Evolutionary conservation across 2,888 invertebrate species (phyloP).

Genomic region (Poecilobothrus nobilitatus): DNA sequence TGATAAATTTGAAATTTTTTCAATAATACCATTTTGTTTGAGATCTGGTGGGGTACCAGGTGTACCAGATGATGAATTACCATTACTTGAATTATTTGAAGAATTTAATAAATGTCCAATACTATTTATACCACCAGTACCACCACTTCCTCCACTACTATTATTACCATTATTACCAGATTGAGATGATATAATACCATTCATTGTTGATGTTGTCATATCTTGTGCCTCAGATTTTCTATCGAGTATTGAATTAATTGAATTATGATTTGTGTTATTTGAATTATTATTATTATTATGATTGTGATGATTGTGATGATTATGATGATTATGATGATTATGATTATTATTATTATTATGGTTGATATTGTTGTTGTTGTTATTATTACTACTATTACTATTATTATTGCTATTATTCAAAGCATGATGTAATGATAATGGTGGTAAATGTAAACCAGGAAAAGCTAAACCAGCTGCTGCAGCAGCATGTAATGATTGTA

Average conservation of each 20-base stretch:
- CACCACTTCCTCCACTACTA: constrained; percentile 23
- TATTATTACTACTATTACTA: constrained; percentile 24
- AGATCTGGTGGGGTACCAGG: not conserved
- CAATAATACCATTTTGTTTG: constrained; percentile 24
- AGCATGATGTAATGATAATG: constrained; percentile 43
- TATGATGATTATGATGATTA: constrained; percentile 33
- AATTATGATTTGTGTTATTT: constrained; percentile 29
- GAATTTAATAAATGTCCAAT: constrained; percentile 15
- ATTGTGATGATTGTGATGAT: constrained; percentile 17
- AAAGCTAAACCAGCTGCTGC: constrained; percentile 45
- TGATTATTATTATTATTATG: constrained; percentile 23
- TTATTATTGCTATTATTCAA: constrained; percentile 29
- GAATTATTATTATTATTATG: constrained; percentile 28
- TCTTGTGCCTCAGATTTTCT: constrained; percentile 36
- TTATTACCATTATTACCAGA: constrained; percentile 30
- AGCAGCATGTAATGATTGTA: constrained; percentile 60
- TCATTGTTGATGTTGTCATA: constrained; percentile 41
- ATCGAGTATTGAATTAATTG: constrained; percentile 11
- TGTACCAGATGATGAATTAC: not conserved
- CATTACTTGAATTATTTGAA: not conserved
- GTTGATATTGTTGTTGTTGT: constrained; percentile 36
- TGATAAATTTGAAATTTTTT: constrained; percentile 13
- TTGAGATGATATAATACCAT: constrained; percentile 32
- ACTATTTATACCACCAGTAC: constrained; percentile 13
- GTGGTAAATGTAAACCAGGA: constrained; percentile 46